phyloP scores from a whole-genome alignment of 2,113 vertebrate species.

The Puma concolor region DNA sequence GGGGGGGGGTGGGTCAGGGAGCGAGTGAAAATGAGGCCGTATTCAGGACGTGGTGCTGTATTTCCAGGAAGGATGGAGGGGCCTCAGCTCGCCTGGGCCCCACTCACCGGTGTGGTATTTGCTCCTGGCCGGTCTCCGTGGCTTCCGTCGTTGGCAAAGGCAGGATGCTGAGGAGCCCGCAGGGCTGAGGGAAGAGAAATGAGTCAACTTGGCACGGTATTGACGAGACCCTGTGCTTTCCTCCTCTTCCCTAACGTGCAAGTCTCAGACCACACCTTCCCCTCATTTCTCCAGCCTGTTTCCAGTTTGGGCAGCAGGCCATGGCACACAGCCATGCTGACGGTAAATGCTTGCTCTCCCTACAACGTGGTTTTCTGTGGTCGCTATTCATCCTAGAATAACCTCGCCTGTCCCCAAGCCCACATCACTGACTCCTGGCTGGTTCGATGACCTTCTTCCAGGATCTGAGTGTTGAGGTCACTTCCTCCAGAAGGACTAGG shows the following conservation, averaged over 20 bases:
- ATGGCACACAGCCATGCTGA: neutral
- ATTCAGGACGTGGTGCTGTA: neutral
- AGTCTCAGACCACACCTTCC: neutral
- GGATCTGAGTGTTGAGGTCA: neutral
- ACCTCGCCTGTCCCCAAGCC: neutral
- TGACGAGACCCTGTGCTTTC: neutral
- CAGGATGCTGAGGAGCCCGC: neutral
- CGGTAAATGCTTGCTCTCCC: neutral
- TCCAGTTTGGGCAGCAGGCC: neutral
- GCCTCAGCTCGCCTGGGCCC: neutral
- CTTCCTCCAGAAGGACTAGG: neutral
- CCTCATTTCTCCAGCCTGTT: neutral
- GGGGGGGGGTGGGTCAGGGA: neutral
- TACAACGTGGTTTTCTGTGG: neutral
- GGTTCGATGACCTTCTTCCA: neutral
- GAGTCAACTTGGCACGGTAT: neutral
- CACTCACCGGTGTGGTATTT: neutral
- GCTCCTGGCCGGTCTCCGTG: neutral
- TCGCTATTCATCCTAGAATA: neutral
- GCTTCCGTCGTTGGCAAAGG: neutral
- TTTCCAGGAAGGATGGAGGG: neutral
- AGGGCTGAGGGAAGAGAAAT: conserved; percentile 10
- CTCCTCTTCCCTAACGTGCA: neutral
- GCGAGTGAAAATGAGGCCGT: neutral
- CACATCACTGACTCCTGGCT: neutral